Conservation (phyloP, 2,797 vertebrate genomes). For the Tinamus major region DNA sequence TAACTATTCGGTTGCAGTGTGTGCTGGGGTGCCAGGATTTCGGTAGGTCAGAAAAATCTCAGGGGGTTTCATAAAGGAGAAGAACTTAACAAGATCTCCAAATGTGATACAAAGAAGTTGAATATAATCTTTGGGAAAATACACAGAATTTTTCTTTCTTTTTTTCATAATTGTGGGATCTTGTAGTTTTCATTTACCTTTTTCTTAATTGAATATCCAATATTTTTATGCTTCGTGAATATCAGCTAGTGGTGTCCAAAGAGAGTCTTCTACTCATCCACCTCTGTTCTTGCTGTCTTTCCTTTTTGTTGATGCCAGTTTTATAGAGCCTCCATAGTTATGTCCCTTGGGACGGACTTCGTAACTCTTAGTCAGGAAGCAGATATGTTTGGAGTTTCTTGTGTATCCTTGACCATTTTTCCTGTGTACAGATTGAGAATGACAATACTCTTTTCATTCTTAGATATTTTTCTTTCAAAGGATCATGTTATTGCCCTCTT, state of each 20-base stretch:
- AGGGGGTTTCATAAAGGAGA: not conserved
- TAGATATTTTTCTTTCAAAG: constrained; percentile 59
- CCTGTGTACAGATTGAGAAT: constrained; percentile 66
- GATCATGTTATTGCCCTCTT: not conserved
- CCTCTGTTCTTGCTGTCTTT: not conserved
- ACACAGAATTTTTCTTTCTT: not conserved
- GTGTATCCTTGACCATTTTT: constrained; percentile 73
- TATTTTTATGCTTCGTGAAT: not conserved
- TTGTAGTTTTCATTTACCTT: not conserved
- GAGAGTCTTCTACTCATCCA: not conserved
- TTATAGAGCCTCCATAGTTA: constrained; percentile 21
- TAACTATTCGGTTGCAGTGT: not conserved
- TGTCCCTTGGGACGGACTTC: constrained; percentile 51
- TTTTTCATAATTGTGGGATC: not conserved
- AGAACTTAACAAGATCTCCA: not conserved
- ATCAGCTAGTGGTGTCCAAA: not conserved
- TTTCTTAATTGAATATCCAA: not conserved
- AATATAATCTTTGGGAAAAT: not conserved
- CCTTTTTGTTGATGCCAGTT: constrained; percentile 27
- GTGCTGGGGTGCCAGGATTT: not conserved
- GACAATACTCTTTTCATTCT: constrained; percentile 59
- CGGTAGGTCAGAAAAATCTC: not conserved
- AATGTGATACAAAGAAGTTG: not conserved
- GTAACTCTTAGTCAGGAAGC: constrained; percentile 66
- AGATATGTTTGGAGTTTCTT: constrained; percentile 52